Base-by-base conservation (phyloP, 1,140 invertebrate species). In the Drosophila tropicalis region DNA sequence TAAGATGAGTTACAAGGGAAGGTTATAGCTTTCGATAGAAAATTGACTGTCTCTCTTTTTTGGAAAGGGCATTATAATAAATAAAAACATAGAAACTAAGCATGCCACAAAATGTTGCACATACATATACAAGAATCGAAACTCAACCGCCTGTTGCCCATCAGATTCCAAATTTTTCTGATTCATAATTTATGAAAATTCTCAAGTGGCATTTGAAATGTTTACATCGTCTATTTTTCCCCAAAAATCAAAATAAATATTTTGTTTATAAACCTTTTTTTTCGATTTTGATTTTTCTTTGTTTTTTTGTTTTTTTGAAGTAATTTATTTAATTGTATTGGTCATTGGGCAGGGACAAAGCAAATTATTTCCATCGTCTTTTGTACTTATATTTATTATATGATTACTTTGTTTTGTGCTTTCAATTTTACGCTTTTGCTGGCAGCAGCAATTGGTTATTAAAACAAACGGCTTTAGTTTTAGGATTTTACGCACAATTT, bases 401-500 rank as follows among this genome's bases (percentile, higher is more conserved):
- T 69, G 40, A 47, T 60, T 73, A 58, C 41, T 58, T 71, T 74
- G 47, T 67, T 67, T 61, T 22, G 17, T 51, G 44, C 44, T 51
- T 51, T 22, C 44, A 51, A 51, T 51, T 51, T 51, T 51, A 51
- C 17, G 44, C 54, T 51, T 67, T 71, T 71, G 56, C 68, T 13
- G 47, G 22, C 62, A 65, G 34, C 40, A 69, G 70, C 67, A 70
- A 73, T 65, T 68, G 67, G 68, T 62, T 73, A 63, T 66, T 62
- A 75, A 75, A 75, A 63, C 70, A 62, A 66, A 64, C 62, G 32
- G 44, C 67, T 63, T 63, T 72, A 32, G 73, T 64, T 63, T 51
- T 63, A 60, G 25, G 54, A 72, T 76, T 76, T 72, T 72, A 76
- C 73, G 73, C 73, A 76, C 70, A 72, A 55, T 72, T 76, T 67